Base-by-base conservation (phyloP, 2,888 invertebrate genomes). In the Calameuta idolon region DNA sequence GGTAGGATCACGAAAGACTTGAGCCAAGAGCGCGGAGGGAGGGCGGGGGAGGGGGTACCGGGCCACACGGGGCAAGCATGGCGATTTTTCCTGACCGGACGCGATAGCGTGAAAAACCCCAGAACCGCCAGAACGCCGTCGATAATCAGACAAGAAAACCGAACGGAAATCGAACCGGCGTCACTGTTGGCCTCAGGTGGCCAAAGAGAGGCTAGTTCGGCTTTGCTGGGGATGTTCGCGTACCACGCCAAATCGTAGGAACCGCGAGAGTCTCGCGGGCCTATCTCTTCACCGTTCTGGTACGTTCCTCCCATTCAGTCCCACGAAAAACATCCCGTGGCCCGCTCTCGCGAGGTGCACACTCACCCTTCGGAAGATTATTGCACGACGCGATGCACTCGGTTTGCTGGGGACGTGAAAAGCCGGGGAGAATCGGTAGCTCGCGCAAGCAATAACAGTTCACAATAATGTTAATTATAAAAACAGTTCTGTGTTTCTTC, bases 401-500 rank as follows among this genome's bases (percentile, higher is more conserved):
- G 73, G 75, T 79, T 79, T 75, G 76, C 81, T 74, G 83, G 55
- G 68, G 69, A 79, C 79, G 82, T 74, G 74, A 81, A 78, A 84
- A 81, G 79, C 79, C 77, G 78, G 71, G 80, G 80, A 79, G 55
- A 55, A 85, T 83, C 79, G 78, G 81, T 80, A 80, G 80, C 75
- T 79, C 79, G 75, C 80, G 80, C 83, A 82, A 82, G 77, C 81
- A 85, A 87, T 83, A 83, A 84, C 83, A 84, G 83, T 84, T 83
- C 83, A 83, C 85, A 81, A 83, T 84, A 86, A 83, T 84, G 83
- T 83, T 83, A 87, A 88, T 88, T 88, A 88, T 85, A 88, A 87
- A 87, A 87, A 89, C 88, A 89, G 85, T 87, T 86, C 83, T 79
- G 85, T 85, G 82, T 80, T 83, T 82, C 84, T 85, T 86, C 83